Evolutionary conservation across 2,888 invertebrate species (phyloP).

Genomic region (Drosophila neonasuta): DNA sequence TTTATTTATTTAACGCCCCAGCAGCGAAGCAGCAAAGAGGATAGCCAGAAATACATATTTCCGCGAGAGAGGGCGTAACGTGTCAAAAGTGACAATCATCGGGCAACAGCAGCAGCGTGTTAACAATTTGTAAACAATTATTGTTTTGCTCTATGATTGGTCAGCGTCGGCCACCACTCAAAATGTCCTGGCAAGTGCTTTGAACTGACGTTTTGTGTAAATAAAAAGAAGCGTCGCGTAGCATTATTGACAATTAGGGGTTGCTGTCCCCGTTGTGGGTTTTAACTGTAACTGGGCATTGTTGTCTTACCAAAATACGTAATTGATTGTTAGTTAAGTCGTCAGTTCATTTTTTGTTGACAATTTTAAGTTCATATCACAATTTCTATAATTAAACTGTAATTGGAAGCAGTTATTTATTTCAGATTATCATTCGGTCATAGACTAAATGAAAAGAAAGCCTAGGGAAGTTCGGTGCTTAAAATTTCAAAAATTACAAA

Average conservation of each 20-base stretch:
- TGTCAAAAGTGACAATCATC: slow-evolving; percentile 75
- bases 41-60: slow-evolving; percentile 31
- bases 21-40: slow-evolving; percentile 26
- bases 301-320: slow-evolving; percentile 2
- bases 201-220: slow-evolving; percentile 67
- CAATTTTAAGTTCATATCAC: background rate
- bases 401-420: no score
- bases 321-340: background rate
- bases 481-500: background rate
- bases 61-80: slow-evolving; percentile 56
- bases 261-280: slow-evolving; percentile 15
- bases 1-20: slow-evolving; percentile 63
- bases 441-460: no score
- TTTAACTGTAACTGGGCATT: background rate
- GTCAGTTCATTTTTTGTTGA: background rate
- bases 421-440: no score
- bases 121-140: slow-evolving; percentile 80
- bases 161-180: slow-evolving; percentile 50
- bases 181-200: slow-evolving; percentile 47
- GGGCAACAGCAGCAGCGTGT: slow-evolving; percentile 50
- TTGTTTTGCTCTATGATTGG: slow-evolving; percentile 77
- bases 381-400: no score
- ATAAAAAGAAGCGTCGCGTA: slow-evolving; percentile 50
- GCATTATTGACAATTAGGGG: slow-evolving; percentile 48
- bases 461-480: background rate